A percentile compares a stretch with the other conserved stretches of the same genome.
These are phyloP conservation scores for Nemurella pictetii DNA, from an alignment of 2,888 invertebrate species.

Conservation along the genomic window DNA sequence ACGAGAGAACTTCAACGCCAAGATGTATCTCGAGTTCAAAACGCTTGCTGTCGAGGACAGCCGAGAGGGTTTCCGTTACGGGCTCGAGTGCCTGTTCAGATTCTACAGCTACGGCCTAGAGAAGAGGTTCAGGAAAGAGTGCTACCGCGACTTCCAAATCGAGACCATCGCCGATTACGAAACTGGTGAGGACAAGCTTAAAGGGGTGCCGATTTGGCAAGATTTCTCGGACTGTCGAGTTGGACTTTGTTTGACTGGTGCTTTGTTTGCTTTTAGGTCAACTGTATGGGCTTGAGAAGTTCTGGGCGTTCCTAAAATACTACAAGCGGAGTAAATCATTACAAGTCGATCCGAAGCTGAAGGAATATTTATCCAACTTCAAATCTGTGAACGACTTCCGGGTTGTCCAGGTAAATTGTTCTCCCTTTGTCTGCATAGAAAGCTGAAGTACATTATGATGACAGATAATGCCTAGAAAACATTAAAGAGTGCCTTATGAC, in stretches of 20 bases:
- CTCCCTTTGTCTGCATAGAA: not conserved
- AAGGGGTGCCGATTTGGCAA: too few relatives aligned
- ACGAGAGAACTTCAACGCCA: constrained; percentile 95
- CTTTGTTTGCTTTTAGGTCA: constrained; percentile 74
- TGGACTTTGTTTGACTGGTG: too few relatives aligned
- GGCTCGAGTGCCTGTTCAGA: constrained; percentile 77
- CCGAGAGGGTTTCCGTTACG: constrained; percentile 74
- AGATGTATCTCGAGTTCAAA: constrained; percentile 97
- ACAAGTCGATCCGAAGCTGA: constrained; percentile 72
- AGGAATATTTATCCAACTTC: constrained; percentile 74
- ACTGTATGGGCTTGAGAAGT: constrained; percentile 97
- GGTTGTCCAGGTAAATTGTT: constrained; percentile 66
- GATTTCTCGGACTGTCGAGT: too few relatives aligned
- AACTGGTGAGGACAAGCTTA: constrained; percentile 61
- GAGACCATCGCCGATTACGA: constrained; percentile 91
- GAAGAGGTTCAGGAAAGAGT: constrained; percentile 90
- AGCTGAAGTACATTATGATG: too few relatives aligned
- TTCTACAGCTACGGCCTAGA: constrained; percentile 98
- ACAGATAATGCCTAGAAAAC: too few relatives aligned
- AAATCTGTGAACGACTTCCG: constrained; percentile 89
- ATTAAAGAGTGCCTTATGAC: too few relatives aligned
- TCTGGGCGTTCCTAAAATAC: constrained; percentile 98
- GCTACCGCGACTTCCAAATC: constrained; percentile 94
- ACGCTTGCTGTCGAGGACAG: constrained; percentile 93
- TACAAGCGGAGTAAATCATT: constrained; percentile 79